These are phyloP conservation scores for Eulemur albifrons DNA, from an alignment of 2,797 vertebrate genomes.

Conservation along the genomic window DNA sequence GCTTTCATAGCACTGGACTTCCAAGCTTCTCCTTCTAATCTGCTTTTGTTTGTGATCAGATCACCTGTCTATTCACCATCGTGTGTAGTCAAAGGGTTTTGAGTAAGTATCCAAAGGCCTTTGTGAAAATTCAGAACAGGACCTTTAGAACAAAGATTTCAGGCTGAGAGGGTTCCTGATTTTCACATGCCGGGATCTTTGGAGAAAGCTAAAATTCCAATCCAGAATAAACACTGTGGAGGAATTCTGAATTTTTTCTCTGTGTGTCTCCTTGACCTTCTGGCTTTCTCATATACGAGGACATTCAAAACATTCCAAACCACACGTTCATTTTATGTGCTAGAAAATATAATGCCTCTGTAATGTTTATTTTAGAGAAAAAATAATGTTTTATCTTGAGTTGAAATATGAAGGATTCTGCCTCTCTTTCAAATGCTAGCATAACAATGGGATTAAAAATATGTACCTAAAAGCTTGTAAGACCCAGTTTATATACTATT, in stretches of 20 bases:
- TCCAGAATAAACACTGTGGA: neutral
- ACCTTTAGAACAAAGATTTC: neutral
- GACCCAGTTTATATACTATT: neutral
- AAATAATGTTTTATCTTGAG: neutral
- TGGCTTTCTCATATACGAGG: neutral
- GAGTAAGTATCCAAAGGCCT: neutral
- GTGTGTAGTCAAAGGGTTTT: neutral
- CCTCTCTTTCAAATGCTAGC: neutral
- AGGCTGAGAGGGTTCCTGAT: neutral
- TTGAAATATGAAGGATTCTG: constrained; percentile 19
- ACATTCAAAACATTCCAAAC: neutral
- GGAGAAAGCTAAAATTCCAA: neutral
- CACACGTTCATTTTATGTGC: neutral
- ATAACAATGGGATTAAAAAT: neutral
- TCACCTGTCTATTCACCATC: neutral
- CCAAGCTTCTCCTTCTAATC: neutral
- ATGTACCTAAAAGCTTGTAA: neutral
- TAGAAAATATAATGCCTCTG: neutral
- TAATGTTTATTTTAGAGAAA: neutral
- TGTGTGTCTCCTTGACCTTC: neutral
- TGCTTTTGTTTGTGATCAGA: neutral
- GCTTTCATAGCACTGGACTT: neutral
- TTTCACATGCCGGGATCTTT: neutral
- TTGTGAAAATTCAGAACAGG: neutral
- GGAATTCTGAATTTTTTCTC: neutral